These are phyloP conservation scores for Tetheella fluctuosa DNA, from an alignment of 2,888 invertebrate species.

Conservation along the genomic window DNA sequence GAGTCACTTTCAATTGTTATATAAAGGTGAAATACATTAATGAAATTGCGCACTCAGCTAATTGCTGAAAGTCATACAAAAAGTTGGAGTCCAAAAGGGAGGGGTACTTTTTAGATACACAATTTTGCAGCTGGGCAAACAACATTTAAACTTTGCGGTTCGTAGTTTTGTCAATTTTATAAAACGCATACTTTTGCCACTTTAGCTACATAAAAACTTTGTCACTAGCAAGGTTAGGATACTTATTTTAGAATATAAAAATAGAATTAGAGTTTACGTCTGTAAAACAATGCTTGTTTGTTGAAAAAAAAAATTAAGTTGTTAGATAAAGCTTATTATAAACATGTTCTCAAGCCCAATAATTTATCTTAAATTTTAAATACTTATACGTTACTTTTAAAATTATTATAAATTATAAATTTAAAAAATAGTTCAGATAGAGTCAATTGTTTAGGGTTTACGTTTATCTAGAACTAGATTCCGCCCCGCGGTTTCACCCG, in stretches of 20 bases:
- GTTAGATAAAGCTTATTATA: no score
- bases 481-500: no score
- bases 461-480: no score
- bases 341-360: no score
- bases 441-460: no score
- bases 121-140: background rate
- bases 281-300: no score
- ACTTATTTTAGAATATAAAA: background rate
- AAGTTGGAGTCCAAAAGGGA: slow-evolving; percentile 9
- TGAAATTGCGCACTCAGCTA: slow-evolving; percentile 21
- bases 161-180: background rate
- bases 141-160: slow-evolving; percentile 10
- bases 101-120: slow-evolving; percentile 3
- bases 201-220: background rate
- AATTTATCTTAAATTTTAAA: no score
- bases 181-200: slow-evolving; percentile 1
- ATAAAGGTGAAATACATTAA: slow-evolving; percentile 13
- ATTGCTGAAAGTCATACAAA: slow-evolving; percentile 31
- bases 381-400: no score
- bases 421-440: no score
- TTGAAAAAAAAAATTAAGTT: no score
- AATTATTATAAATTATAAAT: no score
- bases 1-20: background rate
- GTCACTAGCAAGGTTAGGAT: background rate
- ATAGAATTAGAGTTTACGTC: background rate